Conservation (phyloP, 2,888 invertebrate genomes). For the Drosophila lutescens region DNA sequence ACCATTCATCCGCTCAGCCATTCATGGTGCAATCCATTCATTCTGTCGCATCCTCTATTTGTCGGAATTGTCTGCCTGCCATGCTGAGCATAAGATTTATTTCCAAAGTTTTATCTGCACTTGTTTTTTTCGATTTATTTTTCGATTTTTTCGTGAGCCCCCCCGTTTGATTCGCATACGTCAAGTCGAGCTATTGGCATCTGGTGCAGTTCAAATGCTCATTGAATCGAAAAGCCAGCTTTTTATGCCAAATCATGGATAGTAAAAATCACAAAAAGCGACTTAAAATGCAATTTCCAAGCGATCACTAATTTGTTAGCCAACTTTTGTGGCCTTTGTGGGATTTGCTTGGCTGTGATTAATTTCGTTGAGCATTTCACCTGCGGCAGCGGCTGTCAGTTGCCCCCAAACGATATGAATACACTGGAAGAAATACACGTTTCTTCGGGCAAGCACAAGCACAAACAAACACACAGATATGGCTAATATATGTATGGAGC, state of each 20-base stretch:
- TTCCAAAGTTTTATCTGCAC: slow-evolving; percentile 51
- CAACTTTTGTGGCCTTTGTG: slow-evolving; percentile 53
- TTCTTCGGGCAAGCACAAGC: neutral
- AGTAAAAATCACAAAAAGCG: slow-evolving; percentile 54
- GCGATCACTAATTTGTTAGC: slow-evolving; percentile 64
- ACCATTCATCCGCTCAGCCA: slow-evolving; percentile 34
- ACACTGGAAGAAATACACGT: slow-evolving; percentile 20
- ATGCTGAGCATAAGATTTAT: slow-evolving; percentile 50
- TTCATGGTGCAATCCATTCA: slow-evolving; percentile 48
- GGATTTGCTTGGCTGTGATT: slow-evolving; percentile 32
- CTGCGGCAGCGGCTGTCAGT: slow-evolving; percentile 60
- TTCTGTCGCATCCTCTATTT: slow-evolving; percentile 54
- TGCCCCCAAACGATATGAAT: slow-evolving; percentile 27
- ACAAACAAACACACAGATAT: slow-evolving; percentile 4
- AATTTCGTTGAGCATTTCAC: slow-evolving; percentile 62
- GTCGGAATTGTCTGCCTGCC: slow-evolving; percentile 48
- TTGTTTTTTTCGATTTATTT: slow-evolving; percentile 44
- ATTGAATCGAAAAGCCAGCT: slow-evolving; percentile 57
- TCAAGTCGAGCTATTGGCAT: slow-evolving; percentile 81
- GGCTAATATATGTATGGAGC: slow-evolving; percentile 23
- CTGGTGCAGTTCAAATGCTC: slow-evolving; percentile 68
- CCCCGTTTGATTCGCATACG: slow-evolving; percentile 73
- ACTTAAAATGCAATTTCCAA: slow-evolving; percentile 61
- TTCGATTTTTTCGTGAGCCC: slow-evolving; percentile 37
- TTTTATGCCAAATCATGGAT: slow-evolving; percentile 74